Base-by-base conservation (phyloP, 2,797 vertebrate species). In the Manis javanica region DNA sequence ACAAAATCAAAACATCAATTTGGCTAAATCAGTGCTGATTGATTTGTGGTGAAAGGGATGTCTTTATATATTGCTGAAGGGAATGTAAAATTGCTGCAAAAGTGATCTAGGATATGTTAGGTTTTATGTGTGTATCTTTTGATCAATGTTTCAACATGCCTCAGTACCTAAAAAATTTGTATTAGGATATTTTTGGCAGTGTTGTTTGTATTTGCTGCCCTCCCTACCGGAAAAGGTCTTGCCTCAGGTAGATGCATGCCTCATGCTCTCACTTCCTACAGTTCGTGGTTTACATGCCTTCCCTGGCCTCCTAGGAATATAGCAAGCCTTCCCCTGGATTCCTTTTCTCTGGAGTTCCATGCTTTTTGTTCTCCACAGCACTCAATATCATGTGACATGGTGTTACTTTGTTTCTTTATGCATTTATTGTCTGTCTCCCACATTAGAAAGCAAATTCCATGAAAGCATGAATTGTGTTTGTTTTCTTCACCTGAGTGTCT, bases 401-500 rank as follows among this genome's bases (percentile, higher is more conserved):
- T 71, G 9, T 63, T 61, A 74, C 49, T 68, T 75, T 61, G 84
- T n/a, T 86, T 79, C 6, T 53, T n/a, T 64, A 19, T 49, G 46
- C 16, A 1, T 71, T 74, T 87, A 29, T 78, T 72, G 24, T 78
- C 59, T 77, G 26, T 87, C 23, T 78, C 34, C 37, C 4, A 8
- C 34, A 82, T 82, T 88, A 64, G 26, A 79, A 85, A 83, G 26
- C 18, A 91, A 90, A 86, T 84, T 79, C n/a, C 21, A 53, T 42
- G 18, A 93, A 92, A 90, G 37, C 82, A 91, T 75, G 34, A 71
- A 31, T 78, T 84, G 82, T 71, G 24, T 55, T 15, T 83, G 31
- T 75, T 96, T 94, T 95, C 53, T 78, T 89, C 69, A 84, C 23
- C 42, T 51, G 0, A n/a, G 23, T 89, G 53, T 79, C 82, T 74